These are phyloP conservation scores for Scophthalmus maximus DNA, from an alignment of 2,113 vertebrate genomes.

Conservation along the genomic window DNA sequence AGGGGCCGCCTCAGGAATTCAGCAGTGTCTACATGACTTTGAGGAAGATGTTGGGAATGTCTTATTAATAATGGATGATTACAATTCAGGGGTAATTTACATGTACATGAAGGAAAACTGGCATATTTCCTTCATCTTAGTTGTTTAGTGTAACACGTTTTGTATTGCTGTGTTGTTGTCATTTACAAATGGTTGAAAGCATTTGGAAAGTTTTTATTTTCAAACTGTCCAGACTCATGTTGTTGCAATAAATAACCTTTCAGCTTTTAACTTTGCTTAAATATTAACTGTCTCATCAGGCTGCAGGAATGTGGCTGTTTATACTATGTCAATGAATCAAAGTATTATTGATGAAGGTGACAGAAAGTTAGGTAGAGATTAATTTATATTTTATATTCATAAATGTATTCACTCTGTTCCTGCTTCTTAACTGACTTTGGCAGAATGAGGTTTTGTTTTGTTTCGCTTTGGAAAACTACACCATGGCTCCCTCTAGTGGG, in stretches of 20 bases:
- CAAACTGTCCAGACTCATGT: background rate
- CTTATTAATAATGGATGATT: background rate
- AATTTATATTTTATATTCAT: background rate
- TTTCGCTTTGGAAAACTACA: background rate
- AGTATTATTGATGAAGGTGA: background rate
- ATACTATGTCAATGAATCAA: background rate
- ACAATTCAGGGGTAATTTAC: background rate
- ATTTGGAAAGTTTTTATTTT: background rate
- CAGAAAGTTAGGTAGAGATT: background rate
- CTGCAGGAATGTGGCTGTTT: background rate
- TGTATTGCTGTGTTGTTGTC: background rate
- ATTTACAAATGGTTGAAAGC: background rate
- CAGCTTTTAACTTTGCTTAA: conserved; percentile 9
- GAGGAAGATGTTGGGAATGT: background rate
- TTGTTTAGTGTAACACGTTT: background rate
- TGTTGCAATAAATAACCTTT: conserved; percentile 9
- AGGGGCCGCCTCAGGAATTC: conserved; percentile 26
- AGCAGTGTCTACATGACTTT: background rate
- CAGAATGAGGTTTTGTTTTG: background rate
- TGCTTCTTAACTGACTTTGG: background rate
- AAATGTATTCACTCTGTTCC: background rate
- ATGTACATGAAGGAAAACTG: background rate
- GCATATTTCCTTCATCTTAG: background rate
- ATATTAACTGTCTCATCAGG: conserved; percentile 9
- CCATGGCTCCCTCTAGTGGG: conserved; percentile 63